phyloP scores from a whole-genome alignment of 1,140 invertebrate genomes.

The Ostrea denselamellosa region DNA sequence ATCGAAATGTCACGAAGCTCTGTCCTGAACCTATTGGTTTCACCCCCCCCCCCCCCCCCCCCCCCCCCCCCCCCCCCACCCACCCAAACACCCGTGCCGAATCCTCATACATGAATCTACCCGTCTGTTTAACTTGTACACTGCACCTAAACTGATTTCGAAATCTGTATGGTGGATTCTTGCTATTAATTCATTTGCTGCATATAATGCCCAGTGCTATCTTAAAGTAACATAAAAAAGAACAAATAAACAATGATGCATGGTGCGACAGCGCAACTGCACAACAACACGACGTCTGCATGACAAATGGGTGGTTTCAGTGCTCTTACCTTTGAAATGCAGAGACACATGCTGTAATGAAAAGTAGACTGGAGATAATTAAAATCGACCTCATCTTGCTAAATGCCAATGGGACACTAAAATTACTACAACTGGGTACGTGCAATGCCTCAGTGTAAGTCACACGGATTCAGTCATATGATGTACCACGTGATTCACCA shows the following conservation, averaged over 20 bases:
- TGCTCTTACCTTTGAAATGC: constrained; percentile 48
- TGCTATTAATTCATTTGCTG: no score
- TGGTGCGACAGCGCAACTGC: not conserved
- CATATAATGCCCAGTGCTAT: not conserved
- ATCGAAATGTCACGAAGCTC: no score
- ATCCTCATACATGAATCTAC: no score
- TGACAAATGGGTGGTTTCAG: not conserved
- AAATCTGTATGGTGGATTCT: no score
- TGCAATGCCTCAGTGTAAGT: not conserved
- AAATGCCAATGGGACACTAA: not conserved
- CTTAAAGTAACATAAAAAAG: not conserved
- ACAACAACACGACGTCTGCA: constrained; percentile 21
- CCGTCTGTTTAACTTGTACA: no score
- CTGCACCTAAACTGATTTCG: no score
- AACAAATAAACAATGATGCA: not conserved
- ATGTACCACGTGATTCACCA: not conserved
- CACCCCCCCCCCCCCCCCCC: no score
- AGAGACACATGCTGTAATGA: constrained; percentile 39
- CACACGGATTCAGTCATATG: constrained; percentile 2
- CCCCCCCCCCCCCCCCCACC: no score
- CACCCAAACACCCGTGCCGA: no score
- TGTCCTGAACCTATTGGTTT: no score
- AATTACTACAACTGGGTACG: not conserved
- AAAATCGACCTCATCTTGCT: constrained; percentile 36
- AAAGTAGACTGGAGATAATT: constrained; percentile 13